Percentiles rank a stretch among this genome's conserved stretches.
phyloP scores from a whole-genome alignment of 2,888 invertebrate species.

The Stomorhina lunata region DNA sequence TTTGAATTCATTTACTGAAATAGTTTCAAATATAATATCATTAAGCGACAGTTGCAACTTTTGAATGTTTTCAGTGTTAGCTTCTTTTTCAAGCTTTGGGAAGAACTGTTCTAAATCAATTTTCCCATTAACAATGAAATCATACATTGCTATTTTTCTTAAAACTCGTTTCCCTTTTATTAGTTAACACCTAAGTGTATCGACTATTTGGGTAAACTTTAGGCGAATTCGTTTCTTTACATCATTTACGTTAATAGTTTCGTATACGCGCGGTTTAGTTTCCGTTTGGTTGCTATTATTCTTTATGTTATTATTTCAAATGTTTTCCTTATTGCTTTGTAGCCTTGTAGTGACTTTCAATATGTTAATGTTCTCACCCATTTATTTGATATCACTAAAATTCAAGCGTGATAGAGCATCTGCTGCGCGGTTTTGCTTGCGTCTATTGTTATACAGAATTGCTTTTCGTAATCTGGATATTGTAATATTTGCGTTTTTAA shows the following conservation, averaged over 20 bases:
- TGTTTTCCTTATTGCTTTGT: neutral
- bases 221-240: neutral
- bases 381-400: neutral
- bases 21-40: slow-evolving; percentile 2
- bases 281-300: neutral
- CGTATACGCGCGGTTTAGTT: neutral
- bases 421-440: slow-evolving; percentile 57
- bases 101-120: too few relatives aligned
- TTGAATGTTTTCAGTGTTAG: neutral
- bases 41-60: neutral
- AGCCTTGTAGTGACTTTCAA: neutral
- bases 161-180: neutral
- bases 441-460: slow-evolving; percentile 20
- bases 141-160: slow-evolving; percentile 10
- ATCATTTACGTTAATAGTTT: slow-evolving; percentile 2
- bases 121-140: too few relatives aligned
- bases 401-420: neutral
- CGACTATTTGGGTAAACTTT: too few relatives aligned
- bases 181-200: neutral
- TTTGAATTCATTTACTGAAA: neutral
- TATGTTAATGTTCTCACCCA: too few relatives aligned
- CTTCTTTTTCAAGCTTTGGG: slow-evolving; percentile 13
- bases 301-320: too few relatives aligned
- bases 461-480: slow-evolving; percentile 54
- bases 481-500: slow-evolving; percentile 25